Evolutionary conservation across 2,113 vertebrate species (phyloP).

Genomic region (Aphyosemion australe): DNA sequence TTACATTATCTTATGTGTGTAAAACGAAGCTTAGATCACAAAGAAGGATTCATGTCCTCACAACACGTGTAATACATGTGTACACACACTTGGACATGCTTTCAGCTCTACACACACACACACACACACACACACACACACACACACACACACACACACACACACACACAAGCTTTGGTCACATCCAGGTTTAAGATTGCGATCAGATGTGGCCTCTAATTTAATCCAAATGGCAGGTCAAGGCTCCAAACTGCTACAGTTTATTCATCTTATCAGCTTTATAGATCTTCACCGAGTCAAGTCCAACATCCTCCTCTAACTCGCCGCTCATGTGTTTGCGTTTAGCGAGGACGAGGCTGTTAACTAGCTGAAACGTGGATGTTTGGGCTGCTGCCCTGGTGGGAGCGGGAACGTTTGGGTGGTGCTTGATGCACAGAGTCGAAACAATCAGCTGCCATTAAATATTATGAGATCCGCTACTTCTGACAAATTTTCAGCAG

Average conservation of each 20-base stretch:
- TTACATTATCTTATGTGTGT: background rate
- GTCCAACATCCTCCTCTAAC: constrained; percentile 77
- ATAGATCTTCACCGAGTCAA: constrained; percentile 82
- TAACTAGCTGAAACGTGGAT: constrained; percentile 48
- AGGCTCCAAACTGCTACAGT: constrained; percentile 72
- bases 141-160: constrained; percentile 19
- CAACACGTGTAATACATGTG: background rate
- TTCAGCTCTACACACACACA: background rate
- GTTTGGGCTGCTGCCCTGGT: background rate
- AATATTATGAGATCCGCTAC: background rate
- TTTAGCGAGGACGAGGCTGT: constrained; percentile 50
- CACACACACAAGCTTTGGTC: constrained; percentile 30
- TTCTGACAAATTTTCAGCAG: background rate
- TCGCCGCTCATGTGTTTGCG: constrained; percentile 60
- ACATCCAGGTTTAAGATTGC: constrained; percentile 79
- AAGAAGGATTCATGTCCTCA: background rate
- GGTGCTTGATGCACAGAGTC: background rate
- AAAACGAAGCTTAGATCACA: background rate
- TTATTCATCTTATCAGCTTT: constrained; percentile 83
- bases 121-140: constrained; percentile 3
- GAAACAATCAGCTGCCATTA: background rate
- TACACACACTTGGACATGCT: constrained; percentile 13
- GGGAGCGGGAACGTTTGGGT: background rate
- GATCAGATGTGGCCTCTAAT: constrained; percentile 83
- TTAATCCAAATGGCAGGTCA: constrained; percentile 79